These are phyloP conservation scores for Caligus rogercresseyi DNA, from an alignment of 1,140 invertebrate genomes.

Conservation along the genomic window DNA sequence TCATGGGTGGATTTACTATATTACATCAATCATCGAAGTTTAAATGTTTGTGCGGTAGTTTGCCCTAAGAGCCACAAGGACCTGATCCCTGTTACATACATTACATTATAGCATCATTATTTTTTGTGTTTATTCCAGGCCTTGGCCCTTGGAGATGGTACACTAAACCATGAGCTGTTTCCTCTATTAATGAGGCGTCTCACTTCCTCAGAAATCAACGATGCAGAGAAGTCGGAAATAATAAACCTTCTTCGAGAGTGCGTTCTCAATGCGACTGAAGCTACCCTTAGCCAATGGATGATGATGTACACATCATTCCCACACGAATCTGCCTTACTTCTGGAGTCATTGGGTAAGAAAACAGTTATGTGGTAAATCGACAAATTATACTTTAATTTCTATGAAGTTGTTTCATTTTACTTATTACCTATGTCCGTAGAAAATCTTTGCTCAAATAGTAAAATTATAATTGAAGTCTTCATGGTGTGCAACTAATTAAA, in stretches of 20 bases:
- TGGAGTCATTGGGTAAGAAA: neutral
- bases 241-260: neutral
- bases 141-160: neutral
- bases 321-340: neutral
- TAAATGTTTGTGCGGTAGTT: too few relatives aligned
- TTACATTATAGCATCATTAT: neutral
- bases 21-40: too few relatives aligned
- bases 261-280: neutral
- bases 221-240: neutral
- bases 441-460: neutral
- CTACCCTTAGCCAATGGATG: neutral
- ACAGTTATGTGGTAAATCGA: too few relatives aligned
- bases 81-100: too few relatives aligned
- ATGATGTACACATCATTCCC: neutral
- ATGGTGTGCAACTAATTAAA: too few relatives aligned
- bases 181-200: neutral
- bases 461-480: too few relatives aligned
- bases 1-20: too few relatives aligned
- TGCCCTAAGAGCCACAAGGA: too few relatives aligned
- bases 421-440: neutral
- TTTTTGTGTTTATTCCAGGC: neutral
- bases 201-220: neutral
- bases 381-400: neutral
- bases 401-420: neutral
- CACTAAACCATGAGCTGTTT: neutral